Conservation (phyloP, 2,888 invertebrate genomes). For the Acrobeloides nanus region DNA sequence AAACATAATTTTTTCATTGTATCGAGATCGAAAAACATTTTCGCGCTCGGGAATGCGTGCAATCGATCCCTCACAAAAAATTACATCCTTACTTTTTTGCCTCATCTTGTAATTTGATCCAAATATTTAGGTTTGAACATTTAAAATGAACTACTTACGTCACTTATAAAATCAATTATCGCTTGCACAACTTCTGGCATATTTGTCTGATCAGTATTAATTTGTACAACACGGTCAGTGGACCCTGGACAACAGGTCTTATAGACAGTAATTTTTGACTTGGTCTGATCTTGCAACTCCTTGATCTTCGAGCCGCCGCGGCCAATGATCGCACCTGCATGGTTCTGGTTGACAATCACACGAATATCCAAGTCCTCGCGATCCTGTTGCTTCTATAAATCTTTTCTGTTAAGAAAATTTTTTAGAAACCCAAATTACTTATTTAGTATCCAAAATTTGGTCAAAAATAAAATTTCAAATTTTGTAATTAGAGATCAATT, state of each 20-base stretch:
- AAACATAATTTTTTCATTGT: background rate
- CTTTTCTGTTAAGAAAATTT: no score
- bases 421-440: no score
- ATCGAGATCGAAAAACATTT: background rate
- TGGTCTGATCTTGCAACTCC: constrained; percentile 94
- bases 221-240: constrained; percentile 89
- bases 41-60: no score
- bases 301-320: constrained; percentile 94
- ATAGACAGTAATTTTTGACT: constrained; percentile 69
- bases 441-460: no score
- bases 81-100: no score
- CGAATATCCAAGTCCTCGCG: constrained; percentile 77
- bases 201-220: constrained; percentile 66
- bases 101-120: no score
- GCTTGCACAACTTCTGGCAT: constrained; percentile 54
- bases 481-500: no score
- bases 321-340: constrained; percentile 97
- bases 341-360: constrained; percentile 89
- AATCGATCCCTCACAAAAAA: no score
- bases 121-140: no score
- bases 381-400: no score
- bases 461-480: no score
- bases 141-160: no score
- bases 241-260: constrained; percentile 86
- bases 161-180: constrained; percentile 74